A percentile compares a stretch with the other conserved stretches of the same genome.
Evolutionary conservation across 2,888 invertebrate genomes (phyloP).

Genomic region (Ernsta delagoae): DNA sequence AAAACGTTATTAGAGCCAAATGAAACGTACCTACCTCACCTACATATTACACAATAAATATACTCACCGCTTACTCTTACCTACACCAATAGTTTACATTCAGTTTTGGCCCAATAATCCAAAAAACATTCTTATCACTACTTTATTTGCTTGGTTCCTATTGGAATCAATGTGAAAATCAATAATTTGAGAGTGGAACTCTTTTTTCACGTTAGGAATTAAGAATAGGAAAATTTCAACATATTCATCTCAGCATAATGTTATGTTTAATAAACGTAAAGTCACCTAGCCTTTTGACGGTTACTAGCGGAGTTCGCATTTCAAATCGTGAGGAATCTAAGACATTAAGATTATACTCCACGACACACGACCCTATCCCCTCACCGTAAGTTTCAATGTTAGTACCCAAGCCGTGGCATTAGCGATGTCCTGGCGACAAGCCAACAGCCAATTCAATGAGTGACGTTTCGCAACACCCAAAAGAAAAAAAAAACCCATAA

Average conservation of each 20-base stretch:
- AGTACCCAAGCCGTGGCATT: constrained; percentile 56
- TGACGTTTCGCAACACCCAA: constrained; percentile 66
- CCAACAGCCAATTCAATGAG: constrained; percentile 81
- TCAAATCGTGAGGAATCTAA: neutral
- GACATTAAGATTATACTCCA: neutral
- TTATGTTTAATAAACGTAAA: too few relatives aligned
- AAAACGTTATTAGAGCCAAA: constrained; percentile 43
- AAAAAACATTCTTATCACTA: neutral
- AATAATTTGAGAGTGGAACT: too few relatives aligned
- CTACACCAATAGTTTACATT: constrained; percentile 1
- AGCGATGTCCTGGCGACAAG: constrained; percentile 72
- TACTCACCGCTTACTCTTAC: too few relatives aligned
- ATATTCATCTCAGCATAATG: too few relatives aligned
- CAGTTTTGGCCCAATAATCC: too few relatives aligned
- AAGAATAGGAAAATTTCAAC: neutral
- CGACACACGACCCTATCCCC: constrained; percentile 5
- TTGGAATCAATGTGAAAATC: neutral
- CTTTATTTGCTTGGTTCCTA: neutral
- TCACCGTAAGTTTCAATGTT: constrained; percentile 50
- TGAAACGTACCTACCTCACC: neutral
- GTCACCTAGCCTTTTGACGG: neutral
- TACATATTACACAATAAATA: too few relatives aligned
- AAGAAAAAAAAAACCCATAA: constrained; percentile 57
- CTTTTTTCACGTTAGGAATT: neutral
- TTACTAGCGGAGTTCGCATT: too few relatives aligned